These are phyloP conservation scores for Calliphora vicina DNA, from an alignment of 1,140 invertebrate species.

Conservation along the genomic window DNA sequence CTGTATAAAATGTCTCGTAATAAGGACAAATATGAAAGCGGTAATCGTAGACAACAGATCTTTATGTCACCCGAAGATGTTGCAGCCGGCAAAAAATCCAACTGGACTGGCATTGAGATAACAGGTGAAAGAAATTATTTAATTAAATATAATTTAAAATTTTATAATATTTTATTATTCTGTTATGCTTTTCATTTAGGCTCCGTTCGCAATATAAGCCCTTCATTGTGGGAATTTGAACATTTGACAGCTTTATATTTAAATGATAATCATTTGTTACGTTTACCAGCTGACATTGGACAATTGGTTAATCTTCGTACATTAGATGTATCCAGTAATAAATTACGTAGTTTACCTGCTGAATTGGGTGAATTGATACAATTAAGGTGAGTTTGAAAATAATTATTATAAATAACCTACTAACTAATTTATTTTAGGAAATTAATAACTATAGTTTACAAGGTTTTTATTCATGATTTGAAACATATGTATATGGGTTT, in stretches of 20 bases:
- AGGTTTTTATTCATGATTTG: no score
- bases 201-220: slow-evolving; percentile 90
- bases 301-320: slow-evolving; percentile 82
- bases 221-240: slow-evolving; percentile 86
- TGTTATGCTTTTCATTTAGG: slow-evolving; percentile 72
- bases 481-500: no score
- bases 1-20: slow-evolving; percentile 71
- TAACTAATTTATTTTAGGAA: no score
- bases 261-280: slow-evolving; percentile 91
- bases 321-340: slow-evolving; percentile 93
- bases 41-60: slow-evolving; percentile 81
- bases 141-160: not conserved
- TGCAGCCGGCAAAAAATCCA: slow-evolving; percentile 88
- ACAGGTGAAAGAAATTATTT: slow-evolving; percentile 62
- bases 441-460: no score
- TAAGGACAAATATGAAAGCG: slow-evolving; percentile 77
- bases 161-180: slow-evolving; percentile 41
- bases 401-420: no score
- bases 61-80: slow-evolving; percentile 93
- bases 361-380: slow-evolving; percentile 95
- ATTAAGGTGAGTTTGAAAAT: slow-evolving; percentile 72
- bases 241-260: slow-evolving; percentile 93
- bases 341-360: slow-evolving; percentile 89
- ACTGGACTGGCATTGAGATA: slow-evolving; percentile 84
- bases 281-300: slow-evolving; percentile 88